Conservation (phyloP, 2,888 invertebrate genomes). For the Caenorhabditis japonica region DNA sequence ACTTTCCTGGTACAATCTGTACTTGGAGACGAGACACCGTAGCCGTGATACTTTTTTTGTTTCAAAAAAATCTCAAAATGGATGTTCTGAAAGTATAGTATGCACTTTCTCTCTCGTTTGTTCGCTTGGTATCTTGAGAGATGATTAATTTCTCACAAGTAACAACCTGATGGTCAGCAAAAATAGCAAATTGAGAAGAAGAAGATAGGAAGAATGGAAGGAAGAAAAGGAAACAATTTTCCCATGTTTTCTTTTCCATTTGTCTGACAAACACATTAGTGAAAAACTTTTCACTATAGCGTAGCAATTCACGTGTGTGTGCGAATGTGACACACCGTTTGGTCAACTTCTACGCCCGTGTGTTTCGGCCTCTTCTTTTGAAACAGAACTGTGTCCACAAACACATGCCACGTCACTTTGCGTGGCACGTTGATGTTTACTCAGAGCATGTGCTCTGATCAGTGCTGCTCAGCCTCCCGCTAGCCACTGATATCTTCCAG, state of each 20-base stretch:
- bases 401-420: slow-evolving; percentile 32
- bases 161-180: too few relatives aligned
- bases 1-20: background rate
- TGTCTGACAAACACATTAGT: too few relatives aligned
- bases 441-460: too few relatives aligned
- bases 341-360: slow-evolving; percentile 19
- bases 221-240: slow-evolving; percentile 12
- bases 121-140: too few relatives aligned
- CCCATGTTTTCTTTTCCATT: background rate
- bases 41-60: background rate
- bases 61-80: background rate
- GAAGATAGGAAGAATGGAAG: background rate
- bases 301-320: too few relatives aligned
- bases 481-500: too few relatives aligned
- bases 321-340: slow-evolving; percentile 8
- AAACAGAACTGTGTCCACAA: too few relatives aligned
- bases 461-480: too few relatives aligned
- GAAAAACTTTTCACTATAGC: too few relatives aligned
- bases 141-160: too few relatives aligned
- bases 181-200: too few relatives aligned
- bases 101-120: background rate
- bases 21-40: background rate
- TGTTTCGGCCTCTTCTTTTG: slow-evolving; percentile 31
- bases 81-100: background rate
- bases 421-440: too few relatives aligned